Evolutionary conservation across 2,113 vertebrate genomes (phyloP), one percentile per base, ranked within the genome.

Genomic region (Donacobius atricapilla): DNA sequence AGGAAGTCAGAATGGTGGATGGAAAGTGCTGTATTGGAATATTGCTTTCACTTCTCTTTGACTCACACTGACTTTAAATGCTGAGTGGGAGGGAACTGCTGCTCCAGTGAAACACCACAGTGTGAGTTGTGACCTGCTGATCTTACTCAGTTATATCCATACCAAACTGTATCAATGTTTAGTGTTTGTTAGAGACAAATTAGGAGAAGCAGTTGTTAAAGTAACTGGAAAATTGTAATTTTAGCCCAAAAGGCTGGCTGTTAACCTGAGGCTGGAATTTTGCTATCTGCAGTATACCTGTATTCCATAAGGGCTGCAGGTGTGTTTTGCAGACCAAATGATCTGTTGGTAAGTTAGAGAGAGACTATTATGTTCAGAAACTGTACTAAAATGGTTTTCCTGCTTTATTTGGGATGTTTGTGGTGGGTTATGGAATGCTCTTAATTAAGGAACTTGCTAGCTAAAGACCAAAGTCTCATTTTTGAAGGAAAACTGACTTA

Each of bases 21-120:
- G 72, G 89, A 69, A 90, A 97, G 84, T 83, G 72, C 48, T 2
- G 0, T 9, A 37, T 65, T 77, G 78, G 68, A 90, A 54, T 86
- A 60, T 11, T 40, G 17, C 85, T 97, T 94, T 96, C 91, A 77
- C 79, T 94, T 96, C 65, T 82, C 71, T n/a, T 40, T 47, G 70
- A 9, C 15, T 1, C 10, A 1, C 5, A 0, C 12, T 33, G 37
- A 23, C 39, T 73, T 75, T 45, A 27, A 63, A 63, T 0, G 4
- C 9, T 0, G 6, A 58, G 39, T 16, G n/a, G 54, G 25, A 72
- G 61, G 66, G 58, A 69, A 86, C 58, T 69, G 27, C 58, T 53
- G 23, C 63, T 94, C 28, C 40, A 64, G 40, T 56, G 7, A 31
- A 79, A 44, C 17, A 31, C 12, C 15, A 4, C 21, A 24, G 2